Evolutionary conservation across 2,888 invertebrate genomes (phyloP).

Genomic region (Ichneumoninae sp.): DNA sequence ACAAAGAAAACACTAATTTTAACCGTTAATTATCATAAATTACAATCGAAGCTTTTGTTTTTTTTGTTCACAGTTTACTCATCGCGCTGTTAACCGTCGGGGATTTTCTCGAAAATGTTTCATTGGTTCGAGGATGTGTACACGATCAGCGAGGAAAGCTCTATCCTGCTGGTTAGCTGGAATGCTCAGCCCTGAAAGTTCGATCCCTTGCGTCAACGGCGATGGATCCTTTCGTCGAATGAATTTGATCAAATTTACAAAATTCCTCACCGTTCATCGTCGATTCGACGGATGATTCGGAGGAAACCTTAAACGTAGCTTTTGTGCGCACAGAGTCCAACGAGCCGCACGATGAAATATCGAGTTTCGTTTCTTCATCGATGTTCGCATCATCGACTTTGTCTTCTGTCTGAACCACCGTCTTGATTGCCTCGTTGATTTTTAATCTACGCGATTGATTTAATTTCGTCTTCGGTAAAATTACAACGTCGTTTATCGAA

Average conservation of each 20-base stretch:
- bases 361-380: constrained; percentile 2
- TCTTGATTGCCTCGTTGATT: background rate
- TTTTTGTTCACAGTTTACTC: constrained; percentile 20
- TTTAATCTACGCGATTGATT: background rate
- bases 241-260: constrained; percentile 55
- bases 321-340: constrained; percentile 30
- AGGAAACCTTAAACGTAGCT: constrained; percentile 26
- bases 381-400: background rate
- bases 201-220: constrained; percentile 65
- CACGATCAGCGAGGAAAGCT: background rate
- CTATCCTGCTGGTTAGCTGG: constrained; percentile 62
- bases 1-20: constrained; percentile 21
- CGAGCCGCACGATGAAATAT: constrained; percentile 2
- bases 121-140: constrained; percentile 19
- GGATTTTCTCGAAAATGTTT: background rate
- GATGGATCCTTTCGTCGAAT: constrained; percentile 35
- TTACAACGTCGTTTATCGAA: background rate
- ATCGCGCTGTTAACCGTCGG: background rate
- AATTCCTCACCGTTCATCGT: constrained; percentile 34
- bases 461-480: constrained; percentile 5
- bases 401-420: background rate
- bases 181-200: constrained; percentile 65
- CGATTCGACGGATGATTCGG: constrained; percentile 32
- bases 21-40: constrained; percentile 13
- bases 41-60: constrained; percentile 15